Evolutionary conservation across 1,140 invertebrate genomes (phyloP).

Genomic region (Palaemon carinicauda): DNA sequence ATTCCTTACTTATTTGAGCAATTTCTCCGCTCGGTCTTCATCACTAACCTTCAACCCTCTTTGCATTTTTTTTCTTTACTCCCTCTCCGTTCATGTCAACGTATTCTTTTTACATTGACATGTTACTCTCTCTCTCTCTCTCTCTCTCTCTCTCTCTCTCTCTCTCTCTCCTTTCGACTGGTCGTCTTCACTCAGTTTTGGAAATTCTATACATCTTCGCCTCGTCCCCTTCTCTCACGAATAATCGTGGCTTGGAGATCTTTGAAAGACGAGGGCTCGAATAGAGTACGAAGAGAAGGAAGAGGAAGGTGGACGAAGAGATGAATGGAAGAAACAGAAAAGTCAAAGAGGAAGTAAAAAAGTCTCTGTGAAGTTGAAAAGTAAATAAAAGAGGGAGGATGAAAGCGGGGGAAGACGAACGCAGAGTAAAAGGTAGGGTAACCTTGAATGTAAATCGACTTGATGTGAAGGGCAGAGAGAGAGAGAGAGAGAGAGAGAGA

Average conservation of each 20-base stretch:
- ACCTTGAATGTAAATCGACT: neutral
- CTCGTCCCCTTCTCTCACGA: neutral
- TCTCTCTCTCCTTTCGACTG: neutral
- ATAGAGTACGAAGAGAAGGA: neutral
- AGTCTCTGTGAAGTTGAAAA: neutral
- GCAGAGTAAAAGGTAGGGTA: neutral
- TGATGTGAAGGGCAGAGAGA: neutral
- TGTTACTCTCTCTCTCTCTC: neutral
- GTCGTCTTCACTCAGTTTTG: too few relatives aligned
- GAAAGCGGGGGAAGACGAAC: neutral
- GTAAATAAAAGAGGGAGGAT: neutral
- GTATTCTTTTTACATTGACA: too few relatives aligned
- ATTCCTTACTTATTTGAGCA: neutral
- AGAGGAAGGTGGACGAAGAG: neutral
- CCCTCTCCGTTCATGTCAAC: too few relatives aligned
- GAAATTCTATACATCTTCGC: too few relatives aligned
- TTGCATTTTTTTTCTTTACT: too few relatives aligned
- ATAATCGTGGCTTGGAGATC: neutral
- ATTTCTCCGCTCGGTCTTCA: too few relatives aligned
- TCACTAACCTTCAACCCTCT: too few relatives aligned
- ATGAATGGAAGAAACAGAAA: neutral
- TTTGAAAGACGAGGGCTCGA: neutral
- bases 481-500: slow-evolving; percentile 11
- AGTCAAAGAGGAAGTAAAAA: neutral
- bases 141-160: slow-evolving; percentile 17